A percentile compares a stretch with the other conserved stretches of the same genome.
These are phyloP conservation scores for Perithous albicinctus DNA, from an alignment of 2,888 invertebrate genomes.

Conservation along the genomic window DNA sequence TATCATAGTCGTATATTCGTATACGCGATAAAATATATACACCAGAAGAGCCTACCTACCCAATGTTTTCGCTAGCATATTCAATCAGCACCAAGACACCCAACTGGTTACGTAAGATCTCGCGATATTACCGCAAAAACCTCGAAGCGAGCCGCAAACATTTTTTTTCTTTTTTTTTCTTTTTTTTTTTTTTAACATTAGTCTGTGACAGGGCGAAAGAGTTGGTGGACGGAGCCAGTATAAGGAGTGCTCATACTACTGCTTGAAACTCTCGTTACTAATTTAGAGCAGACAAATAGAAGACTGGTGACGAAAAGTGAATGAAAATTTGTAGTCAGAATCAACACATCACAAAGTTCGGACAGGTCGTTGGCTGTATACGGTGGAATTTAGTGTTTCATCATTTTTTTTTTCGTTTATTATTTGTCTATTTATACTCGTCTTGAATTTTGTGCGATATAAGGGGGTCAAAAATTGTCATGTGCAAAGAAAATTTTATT, in stretches of 20 bases:
- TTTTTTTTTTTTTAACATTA: constrained; percentile 56
- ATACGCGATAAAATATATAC: constrained; percentile 35
- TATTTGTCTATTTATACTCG: background rate
- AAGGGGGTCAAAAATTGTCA: background rate
- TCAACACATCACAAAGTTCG: constrained; percentile 25
- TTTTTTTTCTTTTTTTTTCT: constrained; percentile 58
- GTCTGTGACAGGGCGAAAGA: constrained; percentile 28
- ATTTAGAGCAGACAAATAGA: constrained; percentile 2
- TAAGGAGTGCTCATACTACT: too few species aligned
- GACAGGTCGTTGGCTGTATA: constrained; percentile 35
- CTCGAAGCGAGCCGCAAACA: constrained; percentile 72
- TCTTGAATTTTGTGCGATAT: background rate
- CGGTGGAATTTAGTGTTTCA: constrained; percentile 36
- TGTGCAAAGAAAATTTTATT: too few species aligned
- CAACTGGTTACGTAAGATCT: constrained; percentile 74
- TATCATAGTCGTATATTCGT: constrained; percentile 21
- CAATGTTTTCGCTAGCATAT: constrained; percentile 46
- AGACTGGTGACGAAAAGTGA: constrained; percentile 44
- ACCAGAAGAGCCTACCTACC: constrained; percentile 21
- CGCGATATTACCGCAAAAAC: constrained; percentile 77
- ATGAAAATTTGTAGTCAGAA: background rate
- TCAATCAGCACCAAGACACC: constrained; percentile 72
- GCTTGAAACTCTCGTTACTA: background rate
- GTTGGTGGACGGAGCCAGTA: constrained; percentile 14
- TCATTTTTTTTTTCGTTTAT: constrained; percentile 36